Evolutionary conservation across 2,888 invertebrate species (phyloP).

Genomic region (Cenopis cana): DNA sequence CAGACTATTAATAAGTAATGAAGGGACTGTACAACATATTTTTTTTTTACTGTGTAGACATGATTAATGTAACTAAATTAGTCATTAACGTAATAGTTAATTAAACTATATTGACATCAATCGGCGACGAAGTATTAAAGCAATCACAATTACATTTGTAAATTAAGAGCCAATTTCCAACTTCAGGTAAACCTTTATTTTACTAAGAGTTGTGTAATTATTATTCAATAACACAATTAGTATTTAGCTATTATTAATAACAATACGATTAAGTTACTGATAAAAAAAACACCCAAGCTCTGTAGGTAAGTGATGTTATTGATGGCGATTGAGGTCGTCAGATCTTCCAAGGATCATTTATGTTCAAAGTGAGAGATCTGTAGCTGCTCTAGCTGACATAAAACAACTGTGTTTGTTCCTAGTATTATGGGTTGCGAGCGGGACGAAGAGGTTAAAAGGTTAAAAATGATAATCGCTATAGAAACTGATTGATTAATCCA

Average conservation of each 20-base stretch:
- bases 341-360: not conserved
- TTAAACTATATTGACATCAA: not conserved
- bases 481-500: not conserved
- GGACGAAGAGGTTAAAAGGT: not conserved
- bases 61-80: constrained; percentile 7
- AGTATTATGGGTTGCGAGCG: too few relatives aligned
- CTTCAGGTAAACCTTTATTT: not conserved
- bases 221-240: not conserved
- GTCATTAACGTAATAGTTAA: not conserved
- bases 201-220: not conserved
- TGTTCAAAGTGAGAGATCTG: not conserved
- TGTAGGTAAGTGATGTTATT: not conserved
- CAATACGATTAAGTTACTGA: not conserved
- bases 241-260: not conserved
- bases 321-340: not conserved
- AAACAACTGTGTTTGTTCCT: too few relatives aligned
- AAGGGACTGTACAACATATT: not conserved
- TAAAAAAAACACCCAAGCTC: not conserved
- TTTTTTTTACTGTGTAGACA: not conserved
- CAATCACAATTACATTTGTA: constrained; percentile 7
- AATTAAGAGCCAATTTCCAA: constrained; percentile 1
- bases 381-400: not conserved
- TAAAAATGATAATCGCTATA: not conserved
- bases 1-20: not conserved
- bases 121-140: not conserved